Conservation (phyloP, 2,113 vertebrate genomes). For the Melanostigma gelatinosum region DNA sequence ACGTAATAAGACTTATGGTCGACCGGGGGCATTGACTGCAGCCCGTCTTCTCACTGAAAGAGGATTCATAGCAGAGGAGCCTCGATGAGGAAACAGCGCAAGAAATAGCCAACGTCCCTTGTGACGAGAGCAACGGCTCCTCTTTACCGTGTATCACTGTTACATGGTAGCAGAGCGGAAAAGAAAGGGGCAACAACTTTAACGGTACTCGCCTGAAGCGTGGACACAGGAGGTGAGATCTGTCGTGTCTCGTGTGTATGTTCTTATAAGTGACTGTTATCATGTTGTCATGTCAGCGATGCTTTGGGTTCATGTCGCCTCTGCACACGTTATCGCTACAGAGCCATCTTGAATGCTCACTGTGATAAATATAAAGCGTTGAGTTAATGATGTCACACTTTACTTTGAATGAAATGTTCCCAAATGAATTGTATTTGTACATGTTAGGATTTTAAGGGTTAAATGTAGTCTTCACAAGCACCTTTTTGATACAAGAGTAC, state of each 20-base stretch:
- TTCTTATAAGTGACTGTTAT: too few relatives aligned
- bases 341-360: slow-evolving; percentile 39
- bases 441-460: background rate
- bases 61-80: background rate
- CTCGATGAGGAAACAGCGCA: slow-evolving; percentile 70
- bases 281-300: background rate
- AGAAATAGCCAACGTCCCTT: slow-evolving; percentile 55
- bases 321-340: slow-evolving; percentile 14
- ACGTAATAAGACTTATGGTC: background rate
- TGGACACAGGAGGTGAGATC: slow-evolving; percentile 22
- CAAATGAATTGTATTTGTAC: background rate
- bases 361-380: background rate
- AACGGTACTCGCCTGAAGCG: background rate
- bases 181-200: background rate
- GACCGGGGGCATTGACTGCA: background rate
- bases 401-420: background rate
- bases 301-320: background rate
- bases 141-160: background rate
- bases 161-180: background rate
- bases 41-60: background rate
- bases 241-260: background rate
- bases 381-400: background rate
- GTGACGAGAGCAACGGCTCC: slow-evolving; percentile 46
- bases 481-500: background rate
- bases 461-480: background rate